A percentile compares a stretch with the other conserved stretches of the same genome.
Conservation (phyloP, 2,888 invertebrate genomes). For the Muscina levida region DNA sequence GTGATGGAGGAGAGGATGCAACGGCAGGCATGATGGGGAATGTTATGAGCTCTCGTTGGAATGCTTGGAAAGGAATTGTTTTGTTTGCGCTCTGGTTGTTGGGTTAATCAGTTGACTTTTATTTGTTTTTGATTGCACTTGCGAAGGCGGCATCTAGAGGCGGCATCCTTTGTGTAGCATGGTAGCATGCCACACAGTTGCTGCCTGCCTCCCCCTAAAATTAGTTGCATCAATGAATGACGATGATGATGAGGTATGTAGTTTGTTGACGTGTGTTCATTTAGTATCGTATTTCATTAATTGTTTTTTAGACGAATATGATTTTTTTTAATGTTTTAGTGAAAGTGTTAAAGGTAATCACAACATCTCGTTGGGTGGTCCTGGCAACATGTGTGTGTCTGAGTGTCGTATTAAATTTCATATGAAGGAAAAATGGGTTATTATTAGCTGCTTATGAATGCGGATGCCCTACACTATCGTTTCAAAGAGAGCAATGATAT, state of each 20-base stretch:
- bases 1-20: background rate
- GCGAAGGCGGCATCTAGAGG: constrained; percentile 47
- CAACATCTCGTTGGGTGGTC: constrained; percentile 45
- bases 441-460: too few relatives aligned
- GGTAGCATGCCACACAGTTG: background rate
- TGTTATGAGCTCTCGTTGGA: constrained; percentile 7
- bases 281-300: constrained; percentile 48
- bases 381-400: too few relatives aligned
- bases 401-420: too few relatives aligned
- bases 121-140: constrained; percentile 61
- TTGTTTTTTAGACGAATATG: constrained; percentile 1
- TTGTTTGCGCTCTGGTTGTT: constrained; percentile 45
- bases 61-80: constrained; percentile 8
- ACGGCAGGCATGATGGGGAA: background rate
- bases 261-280: constrained; percentile 33
- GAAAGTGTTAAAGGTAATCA: constrained; percentile 42
- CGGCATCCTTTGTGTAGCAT: constrained; percentile 40
- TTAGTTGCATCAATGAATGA: constrained; percentile 18
- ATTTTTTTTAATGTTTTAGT: constrained; percentile 8
- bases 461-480: too few relatives aligned
- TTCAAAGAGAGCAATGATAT: too few relatives aligned
- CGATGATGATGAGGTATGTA: too few relatives aligned
- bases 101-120: constrained; percentile 60
- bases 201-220: constrained; percentile 20
- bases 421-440: too few relatives aligned